Base-by-base conservation (phyloP, 1,140 invertebrate genomes). In the Calycopis cecrops region DNA sequence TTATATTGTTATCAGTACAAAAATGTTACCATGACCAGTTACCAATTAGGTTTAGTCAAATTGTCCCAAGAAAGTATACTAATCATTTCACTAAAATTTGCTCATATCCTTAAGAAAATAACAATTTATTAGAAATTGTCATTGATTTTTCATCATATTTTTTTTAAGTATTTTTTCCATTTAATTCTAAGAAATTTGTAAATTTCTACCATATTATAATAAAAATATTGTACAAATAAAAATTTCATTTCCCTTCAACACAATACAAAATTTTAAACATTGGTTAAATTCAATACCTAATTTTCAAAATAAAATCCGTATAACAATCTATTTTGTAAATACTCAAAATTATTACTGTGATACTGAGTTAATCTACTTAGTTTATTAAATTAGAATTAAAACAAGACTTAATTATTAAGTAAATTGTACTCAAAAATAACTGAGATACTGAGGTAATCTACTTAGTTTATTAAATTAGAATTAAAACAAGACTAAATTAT, bases 201-300 rank as follows among this genome's bases (percentile, higher is more conserved):
- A 76, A 81, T 81, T 85, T 83, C 83, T 80, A 81, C 72, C 60
- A 69, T 67, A 77, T 28, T 28, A 28, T 73, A 83, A 84, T 84
- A 85, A 82, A 85, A 76, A 44, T 44, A 44, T 44, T 71, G 49
- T 77, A 72, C 68, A 57, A 68, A 71, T 67, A 58, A 73, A 48
- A 53, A 10, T 55, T 44, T 44, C 12, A 44, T 44, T 44, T 18
- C 9, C 40, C 40, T 17, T 2, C 21, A 28, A 28, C 21, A 28
- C 21, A 28, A 28, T 28, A 28, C 21, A 28, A 28, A 28, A 28
- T 28, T 28, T 17, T 16, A 16, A 18, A 16, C 40, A 9, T 16
- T 18, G 38, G 12, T 14, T 44, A 17, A 44, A 9, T 16, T 44
- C 6, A 44, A 44, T 9, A 9, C n/a, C n/a, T n/a, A n/a, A n/a